These are phyloP conservation scores for Laspeyria flexula DNA, from an alignment of 2,888 invertebrate genomes.

Conservation along the genomic window DNA sequence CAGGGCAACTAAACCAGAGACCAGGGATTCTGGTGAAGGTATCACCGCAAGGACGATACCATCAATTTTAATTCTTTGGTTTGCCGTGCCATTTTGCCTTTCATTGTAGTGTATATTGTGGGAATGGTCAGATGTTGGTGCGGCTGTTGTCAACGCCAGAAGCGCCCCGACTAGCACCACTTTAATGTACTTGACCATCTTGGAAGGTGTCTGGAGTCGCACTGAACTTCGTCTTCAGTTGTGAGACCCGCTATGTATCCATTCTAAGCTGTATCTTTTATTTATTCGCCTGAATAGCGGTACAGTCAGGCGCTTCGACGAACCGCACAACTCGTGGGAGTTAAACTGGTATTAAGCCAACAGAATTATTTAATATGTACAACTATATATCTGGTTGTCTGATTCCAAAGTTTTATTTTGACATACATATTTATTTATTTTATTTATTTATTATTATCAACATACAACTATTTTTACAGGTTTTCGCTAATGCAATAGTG, in stretches of 20 bases:
- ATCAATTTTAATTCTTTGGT: constrained; percentile 89
- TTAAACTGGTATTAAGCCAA: constrained; percentile 77
- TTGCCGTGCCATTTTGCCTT: constrained; percentile 92
- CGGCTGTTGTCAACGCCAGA: constrained; percentile 47
- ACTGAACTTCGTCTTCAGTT: constrained; percentile 68
- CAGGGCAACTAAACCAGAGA: constrained; percentile 83
- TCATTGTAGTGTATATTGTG: constrained; percentile 86
- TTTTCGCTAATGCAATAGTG: too few relatives aligned
- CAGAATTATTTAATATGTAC: constrained; percentile 63
- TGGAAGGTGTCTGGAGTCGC: constrained; percentile 60
- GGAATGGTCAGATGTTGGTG: constrained; percentile 56
- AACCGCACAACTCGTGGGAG: constrained; percentile 65
- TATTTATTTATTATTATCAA: too few relatives aligned
- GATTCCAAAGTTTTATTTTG: constrained; percentile 3
- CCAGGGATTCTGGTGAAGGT: constrained; percentile 86
- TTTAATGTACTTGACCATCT: constrained; percentile 83
- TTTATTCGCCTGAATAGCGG: constrained; percentile 84
- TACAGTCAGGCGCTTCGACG: constrained; percentile 65
- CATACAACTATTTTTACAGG: too few relatives aligned
- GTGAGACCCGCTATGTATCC: constrained; percentile 75
- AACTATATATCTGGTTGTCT: constrained; percentile 22
- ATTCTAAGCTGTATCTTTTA: constrained; percentile 81
- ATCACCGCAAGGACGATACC: constrained; percentile 89
- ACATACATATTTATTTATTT: not conserved
- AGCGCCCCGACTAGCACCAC: constrained; percentile 58